Evolutionary conservation across 2,888 invertebrate genomes (phyloP).

Genomic region (Hanleya hanleyi): DNA sequence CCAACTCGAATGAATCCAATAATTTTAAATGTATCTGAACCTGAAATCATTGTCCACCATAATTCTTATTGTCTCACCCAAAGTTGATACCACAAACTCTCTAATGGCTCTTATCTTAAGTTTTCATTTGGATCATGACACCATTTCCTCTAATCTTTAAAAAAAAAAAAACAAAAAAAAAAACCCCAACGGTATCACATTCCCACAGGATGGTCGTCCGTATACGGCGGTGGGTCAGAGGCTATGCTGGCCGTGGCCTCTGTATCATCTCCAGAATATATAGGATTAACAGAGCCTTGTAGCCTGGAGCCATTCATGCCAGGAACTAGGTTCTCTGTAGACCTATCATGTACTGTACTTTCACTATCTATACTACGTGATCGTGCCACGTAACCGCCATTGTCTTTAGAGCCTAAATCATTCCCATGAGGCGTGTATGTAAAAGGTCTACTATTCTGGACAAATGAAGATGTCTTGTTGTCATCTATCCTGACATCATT

Average conservation of each 20-base stretch:
- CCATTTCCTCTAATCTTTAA: too few species aligned
- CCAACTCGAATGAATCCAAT: too few species aligned
- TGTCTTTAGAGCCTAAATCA: neutral
- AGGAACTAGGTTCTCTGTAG: conserved; percentile 27
- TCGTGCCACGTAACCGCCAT: neutral
- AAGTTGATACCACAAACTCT: too few species aligned
- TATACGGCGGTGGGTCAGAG: neutral
- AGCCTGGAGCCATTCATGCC: conserved; percentile 4
- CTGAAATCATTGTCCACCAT: too few species aligned
- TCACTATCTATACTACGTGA: neutral
- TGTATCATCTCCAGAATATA: conserved; percentile 27
- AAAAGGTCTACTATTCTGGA: neutral
- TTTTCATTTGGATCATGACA: too few species aligned
- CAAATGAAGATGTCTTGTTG: neutral
- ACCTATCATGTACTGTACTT: conserved; percentile 5
- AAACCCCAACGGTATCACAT: too few species aligned
- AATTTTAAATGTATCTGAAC: too few species aligned
- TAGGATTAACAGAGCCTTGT: conserved; percentile 25
- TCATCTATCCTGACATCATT: neutral
- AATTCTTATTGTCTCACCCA: too few species aligned
- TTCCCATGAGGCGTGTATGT: neutral
- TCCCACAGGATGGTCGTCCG: neutral
- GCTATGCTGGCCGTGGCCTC: neutral
- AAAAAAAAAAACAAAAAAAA: too few species aligned
- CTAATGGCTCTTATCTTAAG: too few species aligned